phyloP scores from a whole-genome alignment of 2,113 vertebrate species.

The Dipodomys stephensi region DNA sequence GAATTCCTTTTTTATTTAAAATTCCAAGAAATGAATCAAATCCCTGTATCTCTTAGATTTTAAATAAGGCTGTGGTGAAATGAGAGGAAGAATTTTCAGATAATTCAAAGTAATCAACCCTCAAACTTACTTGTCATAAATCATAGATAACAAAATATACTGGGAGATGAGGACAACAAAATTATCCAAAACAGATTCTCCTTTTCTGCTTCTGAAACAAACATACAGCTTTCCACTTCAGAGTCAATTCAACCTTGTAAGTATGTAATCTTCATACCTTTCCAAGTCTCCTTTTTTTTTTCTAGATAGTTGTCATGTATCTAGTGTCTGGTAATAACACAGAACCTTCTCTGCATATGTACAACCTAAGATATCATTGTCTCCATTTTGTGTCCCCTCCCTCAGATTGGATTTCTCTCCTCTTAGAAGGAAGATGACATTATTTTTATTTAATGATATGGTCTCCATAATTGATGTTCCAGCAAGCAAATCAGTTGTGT shows the following conservation, averaged over 20 bases:
- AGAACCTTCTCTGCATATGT: constrained; percentile 71
- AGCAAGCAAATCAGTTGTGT: constrained; percentile 61
- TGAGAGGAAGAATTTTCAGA: background rate
- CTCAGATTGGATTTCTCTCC: background rate
- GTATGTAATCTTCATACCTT: background rate
- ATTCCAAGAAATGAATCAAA: background rate
- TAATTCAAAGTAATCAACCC: background rate
- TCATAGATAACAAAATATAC: background rate
- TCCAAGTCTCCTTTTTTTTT: constrained; percentile 57
- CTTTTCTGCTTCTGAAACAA: background rate
- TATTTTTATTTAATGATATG: constrained; percentile 71
- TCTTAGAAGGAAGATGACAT: constrained; percentile 20
- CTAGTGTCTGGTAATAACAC: constrained; percentile 72
- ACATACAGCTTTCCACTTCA: background rate
- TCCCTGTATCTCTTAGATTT: background rate
- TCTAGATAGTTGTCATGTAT: background rate
- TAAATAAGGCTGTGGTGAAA: background rate
- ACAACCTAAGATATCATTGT: constrained; percentile 67
- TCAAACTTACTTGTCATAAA: background rate
- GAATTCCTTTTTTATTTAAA: background rate
- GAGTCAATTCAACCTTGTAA: background rate
- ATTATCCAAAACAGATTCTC: background rate
- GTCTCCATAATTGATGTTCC: constrained; percentile 51
- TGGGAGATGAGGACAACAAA: background rate
- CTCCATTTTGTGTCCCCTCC: constrained; percentile 1